Base-by-base conservation (phyloP, 2,797 vertebrate species). In the Hyperoplus immaculatus region DNA sequence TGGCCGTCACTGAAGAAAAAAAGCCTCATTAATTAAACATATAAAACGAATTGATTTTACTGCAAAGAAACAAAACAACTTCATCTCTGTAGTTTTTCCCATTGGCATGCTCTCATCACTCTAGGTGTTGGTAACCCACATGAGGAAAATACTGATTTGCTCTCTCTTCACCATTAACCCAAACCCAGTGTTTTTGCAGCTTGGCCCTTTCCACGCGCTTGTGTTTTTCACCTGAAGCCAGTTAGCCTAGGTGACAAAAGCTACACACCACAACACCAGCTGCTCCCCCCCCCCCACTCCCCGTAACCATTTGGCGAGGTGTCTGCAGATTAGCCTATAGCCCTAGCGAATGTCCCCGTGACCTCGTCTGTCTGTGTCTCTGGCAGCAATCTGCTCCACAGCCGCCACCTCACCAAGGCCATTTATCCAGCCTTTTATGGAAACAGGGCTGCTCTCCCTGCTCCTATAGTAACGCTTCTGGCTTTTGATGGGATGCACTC, bases 241-340 rank as follows among this genome's bases (percentile, higher is more conserved):
- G 47, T 29, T 29, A 29, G 29, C 29, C 60, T 15, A 15, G 43
- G 69, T 4, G 29, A 77, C 75, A 84, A 79, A 83, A 76, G 54
- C 77, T 50, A 18, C 62, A 53, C 60, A 63, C 36, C 57, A 62
- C 8, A 36, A 72, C 63, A 74, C 77, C 83, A 80, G 50, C 61
- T 80, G 87, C 75, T 79, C 60, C 29, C 29, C 29, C 21, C 29
- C 29, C 29, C 29, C 29, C 29, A 3, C 29, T 0, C 29, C 36
- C 1, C 9, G 53, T 67, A 59, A 55, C 81, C 89, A 88, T 88
- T 89, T 89, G 87, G 87, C 80, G 54, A 62, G 62, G 72, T 76
- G 74, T 86, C 18, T 72, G 6, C 18, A 78, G 78, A 76, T 76
- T 54, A 83, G 49, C 64, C 56, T 21, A 21, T 21, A 21, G 21